Conservation (phyloP, 2,113 vertebrate genomes). For the Neodon shergylaensis region DNA sequence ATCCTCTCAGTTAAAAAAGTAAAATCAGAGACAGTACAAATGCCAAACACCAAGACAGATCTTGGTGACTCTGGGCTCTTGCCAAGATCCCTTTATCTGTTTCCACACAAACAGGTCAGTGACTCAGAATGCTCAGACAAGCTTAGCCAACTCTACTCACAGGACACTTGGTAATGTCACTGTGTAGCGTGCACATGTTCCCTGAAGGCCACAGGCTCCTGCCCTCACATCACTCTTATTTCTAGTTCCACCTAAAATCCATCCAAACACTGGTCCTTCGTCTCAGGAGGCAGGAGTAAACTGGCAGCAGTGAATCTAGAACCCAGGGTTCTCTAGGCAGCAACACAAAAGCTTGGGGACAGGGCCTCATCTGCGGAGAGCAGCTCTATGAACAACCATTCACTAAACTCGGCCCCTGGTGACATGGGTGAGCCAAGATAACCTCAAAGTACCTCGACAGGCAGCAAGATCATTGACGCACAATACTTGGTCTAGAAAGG, state of each 20-base stretch:
- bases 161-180: neutral
- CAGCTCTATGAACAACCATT: neutral
- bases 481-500: too few relatives aligned
- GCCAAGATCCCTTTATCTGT: conserved; percentile 71
- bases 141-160: neutral
- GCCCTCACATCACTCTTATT: accelerated
- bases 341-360: neutral
- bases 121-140: conserved; percentile 77
- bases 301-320: neutral
- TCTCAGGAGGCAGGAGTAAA: accelerated
- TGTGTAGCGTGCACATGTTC: neutral
- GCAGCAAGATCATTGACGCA: neutral
- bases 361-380: neutral
- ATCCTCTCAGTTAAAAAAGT: neutral
- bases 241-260: neutral
- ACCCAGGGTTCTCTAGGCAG: too few relatives aligned
- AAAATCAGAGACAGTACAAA: conserved; percentile 42
- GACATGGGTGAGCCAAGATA: neutral
- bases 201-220: too few relatives aligned
- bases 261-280: accelerated
- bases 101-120: conserved; percentile 67
- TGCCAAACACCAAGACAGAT: conserved; percentile 49
- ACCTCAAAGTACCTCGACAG: neutral
- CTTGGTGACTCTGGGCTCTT: conserved; percentile 70
- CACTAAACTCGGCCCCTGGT: neutral